A percentile compares a stretch with the other conserved stretches of the same genome.
These are phyloP conservation scores for Chelidonichthys spinosus DNA, from an alignment of 2,797 vertebrate species.

Conservation along the genomic window DNA sequence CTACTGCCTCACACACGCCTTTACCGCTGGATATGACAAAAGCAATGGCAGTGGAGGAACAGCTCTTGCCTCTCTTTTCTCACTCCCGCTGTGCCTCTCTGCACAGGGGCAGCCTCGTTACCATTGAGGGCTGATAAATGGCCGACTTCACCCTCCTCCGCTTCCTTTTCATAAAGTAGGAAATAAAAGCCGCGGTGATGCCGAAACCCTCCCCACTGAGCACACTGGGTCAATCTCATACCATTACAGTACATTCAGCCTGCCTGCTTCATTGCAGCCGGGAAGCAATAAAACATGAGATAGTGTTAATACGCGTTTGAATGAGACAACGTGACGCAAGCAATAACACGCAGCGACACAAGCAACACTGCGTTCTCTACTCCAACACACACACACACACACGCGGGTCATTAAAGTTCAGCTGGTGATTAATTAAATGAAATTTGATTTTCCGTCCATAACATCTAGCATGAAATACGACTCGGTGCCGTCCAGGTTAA, in stretches of 20 bases:
- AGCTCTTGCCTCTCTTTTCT: slow-evolving; percentile 12
- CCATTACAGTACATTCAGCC: slow-evolving; percentile 23
- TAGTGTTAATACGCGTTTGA: slow-evolving; percentile 32
- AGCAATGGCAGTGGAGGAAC: slow-evolving; percentile 28
- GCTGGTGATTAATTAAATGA: slow-evolving; percentile 45
- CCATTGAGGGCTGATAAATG: slow-evolving; percentile 56
- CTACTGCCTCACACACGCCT: slow-evolving; percentile 7
- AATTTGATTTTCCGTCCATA: slow-evolving; percentile 55
- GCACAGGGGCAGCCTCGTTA: slow-evolving; percentile 51
- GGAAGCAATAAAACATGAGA: slow-evolving; percentile 20
- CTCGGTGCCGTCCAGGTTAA: slow-evolving; percentile 44
- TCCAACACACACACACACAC: slow-evolving; percentile 12
- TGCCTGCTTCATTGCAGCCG: slow-evolving; percentile 42
- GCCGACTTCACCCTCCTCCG: slow-evolving; percentile 46
- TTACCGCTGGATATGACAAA: slow-evolving; percentile 34
- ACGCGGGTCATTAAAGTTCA: slow-evolving; percentile 49
- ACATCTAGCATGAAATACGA: slow-evolving; percentile 48
- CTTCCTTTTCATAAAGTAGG: slow-evolving; percentile 46
- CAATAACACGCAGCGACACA: slow-evolving; percentile 1
- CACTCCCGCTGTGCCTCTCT: slow-evolving; percentile 41
- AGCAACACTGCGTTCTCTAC: slow-evolving; percentile 9
- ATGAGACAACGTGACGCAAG: slow-evolving; percentile 17
- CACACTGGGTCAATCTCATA: slow-evolving; percentile 53
- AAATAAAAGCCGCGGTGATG: slow-evolving; percentile 42
- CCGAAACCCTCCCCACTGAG: slow-evolving; percentile 34